Percentiles rank a stretch among this genome's conserved stretches.
These are phyloP conservation scores for Azemiops feae DNA, from an alignment of 2,113 vertebrate genomes.

Conservation along the genomic window DNA sequence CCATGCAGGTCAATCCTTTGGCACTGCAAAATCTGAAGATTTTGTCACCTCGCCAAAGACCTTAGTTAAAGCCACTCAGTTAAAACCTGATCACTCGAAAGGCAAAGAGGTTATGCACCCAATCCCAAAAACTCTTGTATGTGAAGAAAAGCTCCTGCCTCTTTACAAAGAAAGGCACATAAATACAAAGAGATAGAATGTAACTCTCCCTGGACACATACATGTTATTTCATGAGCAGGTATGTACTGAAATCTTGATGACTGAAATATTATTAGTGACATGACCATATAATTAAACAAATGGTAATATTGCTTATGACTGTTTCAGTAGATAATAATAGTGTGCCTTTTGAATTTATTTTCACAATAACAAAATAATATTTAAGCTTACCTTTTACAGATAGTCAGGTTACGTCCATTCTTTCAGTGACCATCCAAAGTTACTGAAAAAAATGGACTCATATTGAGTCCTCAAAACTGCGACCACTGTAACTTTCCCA, in stretches of 20 bases:
- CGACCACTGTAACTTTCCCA: background rate
- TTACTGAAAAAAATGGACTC: background rate
- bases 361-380: slow-evolving; percentile 12
- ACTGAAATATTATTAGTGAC: slow-evolving; percentile 14
- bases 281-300: slow-evolving; percentile 33
- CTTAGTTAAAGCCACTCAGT: slow-evolving; percentile 36
- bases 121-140: slow-evolving; percentile 62
- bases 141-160: slow-evolving; percentile 71
- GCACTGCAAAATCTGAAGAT: slow-evolving; percentile 38
- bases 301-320: background rate
- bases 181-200: slow-evolving; percentile 77
- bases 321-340: slow-evolving; percentile 9
- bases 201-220: slow-evolving; percentile 60
- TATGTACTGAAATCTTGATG: slow-evolving; percentile 60
- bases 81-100: slow-evolving; percentile 55
- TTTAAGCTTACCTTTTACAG: background rate
- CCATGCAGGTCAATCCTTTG: slow-evolving; percentile 33
- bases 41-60: slow-evolving; percentile 43
- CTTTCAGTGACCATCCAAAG: background rate
- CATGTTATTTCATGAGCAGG: slow-evolving; percentile 69
- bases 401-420: background rate
- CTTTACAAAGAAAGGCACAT: slow-evolving; percentile 69
- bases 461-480: background rate
- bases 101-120: slow-evolving; percentile 54
- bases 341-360: slow-evolving; percentile 15